Evolutionary conservation across 2,888 invertebrate genomes (phyloP), one percentile per base, ranked within the genome.

Genomic region (Hemithea aestivaria): DNA sequence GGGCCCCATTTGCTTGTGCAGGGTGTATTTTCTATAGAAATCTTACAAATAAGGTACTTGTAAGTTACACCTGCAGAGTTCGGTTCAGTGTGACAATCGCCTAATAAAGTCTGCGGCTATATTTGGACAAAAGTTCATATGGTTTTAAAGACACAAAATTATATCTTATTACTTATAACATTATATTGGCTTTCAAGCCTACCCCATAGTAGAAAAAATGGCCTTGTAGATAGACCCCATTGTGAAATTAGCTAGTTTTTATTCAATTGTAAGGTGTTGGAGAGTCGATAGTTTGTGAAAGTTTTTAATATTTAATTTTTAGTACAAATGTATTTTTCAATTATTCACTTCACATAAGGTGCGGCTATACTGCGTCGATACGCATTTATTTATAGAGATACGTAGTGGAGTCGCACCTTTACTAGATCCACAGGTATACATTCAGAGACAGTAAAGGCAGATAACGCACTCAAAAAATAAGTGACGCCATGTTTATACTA

Each of bases 211-310:
- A 64, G 55, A 54, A 55, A 42, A 46, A 36, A 66, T 54, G 66
- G 74, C 73, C 76, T 75, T 73, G 65, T 73, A 72, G 68, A 65
- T 73, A 73, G 65, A 61, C 50, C 56, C 51, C 58, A 58, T 59
- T 45, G 5, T 16, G 56, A 57, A 54, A 47, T 39, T 48, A 49
- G 43, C 27, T 40, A 45, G 43, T 27, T 39, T 22, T 38, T 31
- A 21, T 40, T 7, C 34, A 48, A 37, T 16, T 16, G 16, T 39
- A 37, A 42, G 38, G 26, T 34, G 29, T 43, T 40, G 39, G 32
- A 46, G 21, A 22, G 41, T 40, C 35, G 24, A 24, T 31, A 26
- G 34, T 35, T 23, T 27, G 35, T 20, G 27, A 27, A 44, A 45
- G 36, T 44, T 40, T 45, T 49, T 32, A 45, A 41, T 37, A 32